These are phyloP conservation scores for Megaleporinus macrocephalus DNA, from an alignment of 2,113 vertebrate species.

Conservation along the genomic window DNA sequence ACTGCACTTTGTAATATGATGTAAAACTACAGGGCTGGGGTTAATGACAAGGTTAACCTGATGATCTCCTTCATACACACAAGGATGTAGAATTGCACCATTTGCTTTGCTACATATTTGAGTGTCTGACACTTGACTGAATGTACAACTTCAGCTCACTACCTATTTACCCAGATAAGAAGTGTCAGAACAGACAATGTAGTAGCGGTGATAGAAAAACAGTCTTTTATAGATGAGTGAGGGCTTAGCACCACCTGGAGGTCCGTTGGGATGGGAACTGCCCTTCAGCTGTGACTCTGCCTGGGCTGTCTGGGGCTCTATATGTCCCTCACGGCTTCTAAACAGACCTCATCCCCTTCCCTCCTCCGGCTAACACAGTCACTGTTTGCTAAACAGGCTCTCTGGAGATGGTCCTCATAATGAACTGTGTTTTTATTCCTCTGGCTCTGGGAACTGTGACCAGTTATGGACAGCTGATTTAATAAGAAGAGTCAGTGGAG, in stretches of 20 bases:
- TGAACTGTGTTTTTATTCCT: conserved; percentile 45
- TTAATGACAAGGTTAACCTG: too few relatives aligned
- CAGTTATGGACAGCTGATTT: conserved; percentile 5
- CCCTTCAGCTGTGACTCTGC: neutral
- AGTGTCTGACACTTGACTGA: too few relatives aligned
- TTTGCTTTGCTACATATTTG: too few relatives aligned
- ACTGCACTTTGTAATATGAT: too few relatives aligned
- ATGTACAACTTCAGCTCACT: too few relatives aligned
- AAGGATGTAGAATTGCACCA: too few relatives aligned
- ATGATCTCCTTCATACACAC: too few relatives aligned
- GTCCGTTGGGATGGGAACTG: neutral
- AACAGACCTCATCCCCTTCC: conserved; percentile 36
- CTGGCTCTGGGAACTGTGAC: conserved; percentile 21
- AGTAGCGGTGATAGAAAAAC: neutral
- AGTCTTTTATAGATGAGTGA: conserved; percentile 24
- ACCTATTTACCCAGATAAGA: too few relatives aligned
- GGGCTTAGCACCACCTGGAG: conserved; percentile 14
- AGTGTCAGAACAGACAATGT: too few relatives aligned
- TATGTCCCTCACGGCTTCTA: neutral
- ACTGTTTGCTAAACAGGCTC: conserved; percentile 43
- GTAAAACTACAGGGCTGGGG: too few relatives aligned
- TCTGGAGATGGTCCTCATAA: conserved; percentile 51
- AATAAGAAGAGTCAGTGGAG: neutral
- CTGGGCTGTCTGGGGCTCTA: neutral
- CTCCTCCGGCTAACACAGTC: conserved; percentile 35